A percentile compares a stretch with the other conserved stretches of the same genome.
These are phyloP conservation scores for Diarsia brunnea DNA, from an alignment of 2,888 invertebrate species.

Conservation along the genomic window DNA sequence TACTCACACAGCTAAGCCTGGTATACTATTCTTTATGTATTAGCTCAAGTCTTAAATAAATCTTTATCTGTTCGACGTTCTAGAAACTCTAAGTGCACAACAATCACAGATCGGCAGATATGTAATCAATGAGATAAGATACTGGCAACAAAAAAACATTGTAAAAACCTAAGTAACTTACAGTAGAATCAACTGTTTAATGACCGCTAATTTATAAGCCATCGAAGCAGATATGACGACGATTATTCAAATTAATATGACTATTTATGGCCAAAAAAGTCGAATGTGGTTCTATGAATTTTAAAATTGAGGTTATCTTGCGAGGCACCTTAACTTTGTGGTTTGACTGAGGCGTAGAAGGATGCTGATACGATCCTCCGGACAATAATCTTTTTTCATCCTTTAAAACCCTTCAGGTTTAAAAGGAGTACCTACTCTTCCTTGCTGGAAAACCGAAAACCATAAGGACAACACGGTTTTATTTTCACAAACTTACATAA, in stretches of 20 bases:
- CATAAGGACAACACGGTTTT: background rate
- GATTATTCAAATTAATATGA: conserved; percentile 29
- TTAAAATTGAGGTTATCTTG: conserved; percentile 1
- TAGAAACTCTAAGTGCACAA: conserved; percentile 53
- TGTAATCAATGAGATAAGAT: conserved; percentile 64
- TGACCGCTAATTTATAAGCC: conserved; percentile 10
- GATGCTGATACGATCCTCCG: background rate
- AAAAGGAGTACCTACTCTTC: no score
- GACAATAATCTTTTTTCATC: background rate
- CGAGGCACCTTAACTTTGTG: background rate
- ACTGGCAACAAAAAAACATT: conserved; percentile 38
- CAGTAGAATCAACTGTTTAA: conserved; percentile 16
- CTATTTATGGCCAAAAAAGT: background rate
- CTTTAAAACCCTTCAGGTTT: background rate
- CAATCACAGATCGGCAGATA: conserved; percentile 57
- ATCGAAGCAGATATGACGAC: conserved; percentile 3
- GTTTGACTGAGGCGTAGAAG: background rate
- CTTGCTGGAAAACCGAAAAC: background rate
- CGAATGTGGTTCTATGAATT: conserved; percentile 10
- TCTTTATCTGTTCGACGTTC: conserved; percentile 54
- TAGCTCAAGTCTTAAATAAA: conserved; percentile 19
- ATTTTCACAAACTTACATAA: background rate
- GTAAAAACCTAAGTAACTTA: background rate
- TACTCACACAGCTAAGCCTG: conserved; percentile 27
- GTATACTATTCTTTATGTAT: conserved; percentile 2